Percentiles rank a stretch among this genome's conserved stretches.
Evolutionary conservation across 2,797 vertebrate species (phyloP).

Genomic region (Schizothorax lantsangensis): DNA sequence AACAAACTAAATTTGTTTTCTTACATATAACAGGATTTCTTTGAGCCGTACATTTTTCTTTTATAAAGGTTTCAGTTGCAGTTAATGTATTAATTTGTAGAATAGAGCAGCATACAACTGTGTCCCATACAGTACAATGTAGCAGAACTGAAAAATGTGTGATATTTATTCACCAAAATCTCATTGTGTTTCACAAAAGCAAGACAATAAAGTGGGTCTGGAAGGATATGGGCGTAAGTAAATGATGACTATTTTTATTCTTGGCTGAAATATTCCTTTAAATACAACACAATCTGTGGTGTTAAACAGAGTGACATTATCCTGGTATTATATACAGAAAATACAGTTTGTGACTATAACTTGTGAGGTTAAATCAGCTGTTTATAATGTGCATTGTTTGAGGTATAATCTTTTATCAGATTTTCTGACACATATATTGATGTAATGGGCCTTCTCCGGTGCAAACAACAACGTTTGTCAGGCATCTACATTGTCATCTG

Average conservation of each 20-base stretch:
- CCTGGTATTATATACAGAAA: not conserved
- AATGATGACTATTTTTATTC: not conserved
- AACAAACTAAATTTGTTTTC: no score
- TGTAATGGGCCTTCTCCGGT: not conserved
- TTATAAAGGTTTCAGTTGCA: no score
- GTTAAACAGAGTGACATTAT: not conserved
- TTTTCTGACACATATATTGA: not conserved
- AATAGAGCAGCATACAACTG: not conserved
- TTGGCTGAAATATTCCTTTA: not conserved
- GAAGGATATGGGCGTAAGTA: not conserved
- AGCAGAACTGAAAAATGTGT: not conserved
- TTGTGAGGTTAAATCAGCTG: not conserved
- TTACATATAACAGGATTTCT: no score
- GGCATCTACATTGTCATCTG: no score
- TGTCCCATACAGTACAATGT: not conserved
- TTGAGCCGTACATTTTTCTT: no score
- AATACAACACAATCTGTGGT: conserved; percentile 7
- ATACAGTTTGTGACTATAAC: not conserved
- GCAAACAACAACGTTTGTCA: no score
- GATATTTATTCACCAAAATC: not conserved
- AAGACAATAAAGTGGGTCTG: not conserved
- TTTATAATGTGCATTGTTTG: not conserved
- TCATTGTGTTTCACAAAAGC: not conserved
- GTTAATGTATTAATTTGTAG: no score
- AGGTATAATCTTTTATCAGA: not conserved